A percentile compares a stretch with the other conserved stretches of the same genome.
phyloP scores from a whole-genome alignment of 2,113 vertebrate species.

The Chauna torquata region DNA sequence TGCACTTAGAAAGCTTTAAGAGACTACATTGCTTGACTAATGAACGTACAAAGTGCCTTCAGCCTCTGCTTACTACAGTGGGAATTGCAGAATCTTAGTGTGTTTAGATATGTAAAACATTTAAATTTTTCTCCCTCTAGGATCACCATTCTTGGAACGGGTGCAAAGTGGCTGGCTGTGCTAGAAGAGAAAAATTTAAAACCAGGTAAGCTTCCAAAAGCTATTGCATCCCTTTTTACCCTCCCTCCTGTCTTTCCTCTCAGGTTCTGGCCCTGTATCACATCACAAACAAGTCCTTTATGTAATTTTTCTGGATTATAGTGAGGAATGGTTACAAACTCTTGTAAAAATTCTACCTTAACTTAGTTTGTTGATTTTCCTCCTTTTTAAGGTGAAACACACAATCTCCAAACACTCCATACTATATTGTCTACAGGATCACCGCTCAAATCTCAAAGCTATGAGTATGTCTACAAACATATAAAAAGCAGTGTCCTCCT shows the following conservation, averaged over 20 bases:
- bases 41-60: background rate
- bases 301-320: background rate
- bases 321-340: background rate
- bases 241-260: background rate
- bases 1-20: background rate
- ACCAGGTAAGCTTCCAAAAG: conserved; percentile 82
- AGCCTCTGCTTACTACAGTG: conserved; percentile 3
- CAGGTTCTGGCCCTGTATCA: background rate
- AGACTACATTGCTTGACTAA: background rate
- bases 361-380: background rate
- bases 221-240: background rate
- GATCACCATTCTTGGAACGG: conserved; percentile 93
- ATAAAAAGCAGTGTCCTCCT: conserved; percentile 90
- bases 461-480: conserved; percentile 91
- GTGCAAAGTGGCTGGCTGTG: conserved; percentile 95
- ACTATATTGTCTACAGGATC: conserved; percentile 95
- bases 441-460: conserved; percentile 91
- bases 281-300: background rate
- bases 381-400: conserved; percentile 81
- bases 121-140: conserved; percentile 62
- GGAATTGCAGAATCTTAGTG: background rate
- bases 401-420: conserved; percentile 92
- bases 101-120: background rate
- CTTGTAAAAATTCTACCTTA: background rate
- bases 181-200: conserved; percentile 90